These are phyloP conservation scores for Caenorhabditis tropicalis DNA, from an alignment of 1,140 invertebrate genomes.

Conservation along the genomic window DNA sequence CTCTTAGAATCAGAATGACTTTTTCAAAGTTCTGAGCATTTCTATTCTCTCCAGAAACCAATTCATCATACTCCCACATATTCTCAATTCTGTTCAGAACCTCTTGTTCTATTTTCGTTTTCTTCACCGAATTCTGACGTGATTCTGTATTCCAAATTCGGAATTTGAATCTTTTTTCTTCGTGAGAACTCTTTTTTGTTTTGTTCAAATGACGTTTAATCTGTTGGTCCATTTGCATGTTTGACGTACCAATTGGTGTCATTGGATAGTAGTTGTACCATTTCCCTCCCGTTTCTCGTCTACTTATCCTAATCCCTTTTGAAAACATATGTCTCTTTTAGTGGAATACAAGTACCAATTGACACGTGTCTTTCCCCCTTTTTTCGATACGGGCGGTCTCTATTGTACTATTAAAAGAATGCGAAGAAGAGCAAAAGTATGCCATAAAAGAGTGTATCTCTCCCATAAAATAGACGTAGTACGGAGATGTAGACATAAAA, in stretches of 20 bases:
- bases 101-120: not conserved
- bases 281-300: not conserved
- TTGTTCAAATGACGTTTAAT: not conserved
- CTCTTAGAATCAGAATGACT: too few species aligned
- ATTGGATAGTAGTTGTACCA: not conserved
- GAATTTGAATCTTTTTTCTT: not conserved
- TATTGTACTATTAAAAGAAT: not conserved
- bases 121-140: not conserved
- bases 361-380: conserved; percentile 1
- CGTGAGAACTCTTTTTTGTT: not conserved
- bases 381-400: not conserved
- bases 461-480: not conserved
- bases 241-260: conserved; percentile 21
- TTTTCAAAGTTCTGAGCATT: too few species aligned
- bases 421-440: not conserved
- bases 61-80: too few species aligned
- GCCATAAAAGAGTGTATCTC: conserved; percentile 2
- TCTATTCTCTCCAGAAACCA: too few species aligned
- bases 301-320: conserved; percentile 27
- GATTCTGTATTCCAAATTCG: not conserved
- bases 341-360: conserved; percentile 7
- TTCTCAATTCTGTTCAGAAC: too few species aligned
- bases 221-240: not conserved
- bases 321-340: conserved; percentile 23
- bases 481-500: not conserved